Evolutionary conservation across 2,113 vertebrate species (phyloP), one percentile per base, ranked within the genome.

Genomic region (Paradisaea rubra): DNA sequence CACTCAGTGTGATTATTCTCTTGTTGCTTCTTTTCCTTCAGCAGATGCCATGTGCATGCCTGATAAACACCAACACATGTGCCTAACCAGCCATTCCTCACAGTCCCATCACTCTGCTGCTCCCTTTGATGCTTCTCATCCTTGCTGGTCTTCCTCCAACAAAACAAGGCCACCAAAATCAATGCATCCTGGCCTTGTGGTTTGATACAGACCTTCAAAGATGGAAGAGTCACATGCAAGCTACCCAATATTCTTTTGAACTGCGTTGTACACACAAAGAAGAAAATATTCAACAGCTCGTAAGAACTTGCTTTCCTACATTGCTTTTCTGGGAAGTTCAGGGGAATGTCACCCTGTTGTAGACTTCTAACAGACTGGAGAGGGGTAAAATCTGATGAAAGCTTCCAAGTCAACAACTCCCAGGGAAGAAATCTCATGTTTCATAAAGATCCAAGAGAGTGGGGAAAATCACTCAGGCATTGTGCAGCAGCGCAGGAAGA

Each of bases 31-130:
- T 71, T 73, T 78, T 61, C 47, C 39, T 79, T 82, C 59, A 69
- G 57, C 70, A 91, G 57, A 79, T 52, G 74, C 33, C 13, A 27
- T 6, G 15, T 41, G 49, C 57, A 49, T 1, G 3, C 70, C 54
- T 88, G 74, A 60, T 53, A 44, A 95, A 85, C 44, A n/a, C 35
- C n/a, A 64, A 20, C 35, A 59, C 35, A 4, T 5, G 5, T 47
- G 52, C 69, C 70, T 52, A 53, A 72, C 5, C 73, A 81, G 57
- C 47, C 31, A 0, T 41, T 82, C 37, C 28, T 71, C 30, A 7
- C 7, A 28, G 15, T 23, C 37, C 44, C 24, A 2, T 65, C 0
- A 0, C 35, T n/a, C 49, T 74, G 44, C 61, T 64, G 37, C 44
- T 91, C 57, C 39, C 31, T 74, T 64, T 27, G 37, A 27, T 85